Evolutionary conservation across 2,888 invertebrate species (phyloP), one percentile per base, ranked within the genome.

Genomic region (Philonicus albiceps): DNA sequence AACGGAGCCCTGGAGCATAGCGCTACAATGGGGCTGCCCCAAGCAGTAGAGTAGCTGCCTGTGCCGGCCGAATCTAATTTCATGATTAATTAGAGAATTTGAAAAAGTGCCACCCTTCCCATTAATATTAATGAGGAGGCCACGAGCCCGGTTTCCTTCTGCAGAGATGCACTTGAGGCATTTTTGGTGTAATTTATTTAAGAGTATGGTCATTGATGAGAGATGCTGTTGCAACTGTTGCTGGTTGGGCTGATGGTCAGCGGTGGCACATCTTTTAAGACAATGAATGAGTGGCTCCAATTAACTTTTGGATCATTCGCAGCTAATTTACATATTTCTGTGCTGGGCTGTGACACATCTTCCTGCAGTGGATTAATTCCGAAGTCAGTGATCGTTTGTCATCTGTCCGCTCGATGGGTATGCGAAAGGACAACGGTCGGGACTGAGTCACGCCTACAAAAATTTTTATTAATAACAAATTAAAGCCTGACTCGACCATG

Each of bases 271-370:
- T 37, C 43, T 78, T 40, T 7, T 49, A 22, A 43, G 78, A 78
- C 37, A 31, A 76, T 76, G 37, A n/a, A 49, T 49, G 49, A 78
- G 49, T 78, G 43, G 40, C 27, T 27, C 78, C 78, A 78, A 78
- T 78, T 78, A 78, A 78, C 43, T 37, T 43, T 27, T n/a, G 40
- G 40, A 43, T 7, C 78, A 78, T 11, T 74, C 78, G 7, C 75
- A 8, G 16, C 78, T 78, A 43, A 78, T 78, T 78, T 78, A 27
- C 78, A 78, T 78, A 78, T 78, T 78, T 78, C 74, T 74, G 74
- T 73, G 74, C 3, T 8, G 7, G 13, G n/a, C 78, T 22, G 27
- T 78, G 78, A 78, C 43, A 43, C 78, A 78, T 78, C 49, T 22
- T 49, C 30, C 30, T 30, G 27, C 13, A 16, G 22, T 22, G 43